Evolutionary conservation across 2,888 invertebrate species (phyloP).

Genomic region (Lepetodrilus schrolli): DNA sequence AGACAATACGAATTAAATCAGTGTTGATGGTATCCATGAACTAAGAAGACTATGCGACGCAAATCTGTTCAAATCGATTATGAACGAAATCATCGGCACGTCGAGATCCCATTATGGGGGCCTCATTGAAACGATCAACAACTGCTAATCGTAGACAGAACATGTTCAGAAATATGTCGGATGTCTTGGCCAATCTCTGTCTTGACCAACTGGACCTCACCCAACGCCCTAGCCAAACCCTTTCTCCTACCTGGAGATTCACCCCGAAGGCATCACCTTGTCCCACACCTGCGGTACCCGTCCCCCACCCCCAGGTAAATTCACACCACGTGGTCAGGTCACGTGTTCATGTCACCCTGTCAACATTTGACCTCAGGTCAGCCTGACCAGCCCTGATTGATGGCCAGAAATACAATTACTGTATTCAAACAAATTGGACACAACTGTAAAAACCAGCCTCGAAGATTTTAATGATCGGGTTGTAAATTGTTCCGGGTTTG

Average conservation of each 20-base stretch:
- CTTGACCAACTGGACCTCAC: background rate
- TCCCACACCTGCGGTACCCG: background rate
- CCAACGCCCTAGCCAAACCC: background rate
- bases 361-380: background rate
- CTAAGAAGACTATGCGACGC: too few species aligned
- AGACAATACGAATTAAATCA: too few species aligned
- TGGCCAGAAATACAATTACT: background rate
- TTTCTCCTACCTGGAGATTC: too few species aligned
- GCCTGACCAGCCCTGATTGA: background rate
- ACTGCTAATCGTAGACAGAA: background rate
- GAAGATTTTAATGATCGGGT: background rate
- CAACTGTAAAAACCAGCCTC: background rate
- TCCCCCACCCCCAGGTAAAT: background rate
- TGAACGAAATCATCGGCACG: too few species aligned
- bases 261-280: background rate
- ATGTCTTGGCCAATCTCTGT: background rate
- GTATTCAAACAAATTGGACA: conserved; percentile 19
- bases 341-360: background rate
- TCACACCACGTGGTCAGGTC: background rate
- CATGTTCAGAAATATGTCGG: background rate
- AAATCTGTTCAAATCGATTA: too few species aligned
- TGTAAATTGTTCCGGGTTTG: background rate
- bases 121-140: too few species aligned
- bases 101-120: too few species aligned
- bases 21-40: too few species aligned